Percentiles rank a stretch among this genome's conserved stretches.
phyloP scores from a whole-genome alignment of 1,140 invertebrate species.

The Pantala flavescens region DNA sequence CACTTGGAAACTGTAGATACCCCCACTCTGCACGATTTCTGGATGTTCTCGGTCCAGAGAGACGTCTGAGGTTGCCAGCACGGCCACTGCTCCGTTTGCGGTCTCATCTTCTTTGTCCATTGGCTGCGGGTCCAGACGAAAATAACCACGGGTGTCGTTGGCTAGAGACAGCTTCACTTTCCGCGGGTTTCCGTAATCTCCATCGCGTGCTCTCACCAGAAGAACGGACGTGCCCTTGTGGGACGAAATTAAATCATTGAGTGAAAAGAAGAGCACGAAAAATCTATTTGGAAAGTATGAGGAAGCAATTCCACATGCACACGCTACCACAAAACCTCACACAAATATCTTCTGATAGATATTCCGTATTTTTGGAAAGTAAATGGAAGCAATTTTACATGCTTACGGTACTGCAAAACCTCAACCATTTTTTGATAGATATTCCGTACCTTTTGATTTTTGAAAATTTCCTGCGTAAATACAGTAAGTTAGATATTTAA shows the following conservation, averaged over 20 bases:
- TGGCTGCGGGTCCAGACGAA: slow-evolving; percentile 53
- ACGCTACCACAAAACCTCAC: too few relatives aligned
- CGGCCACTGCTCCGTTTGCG: slow-evolving; percentile 26
- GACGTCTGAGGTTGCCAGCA: slow-evolving; percentile 48
- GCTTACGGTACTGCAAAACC: too few relatives aligned
- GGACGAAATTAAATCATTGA: not conserved
- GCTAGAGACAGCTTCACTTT: slow-evolving; percentile 45
- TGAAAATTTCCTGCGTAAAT: too few relatives aligned
- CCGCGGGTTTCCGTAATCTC: slow-evolving; percentile 60
- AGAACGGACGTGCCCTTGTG: slow-evolving; percentile 45
- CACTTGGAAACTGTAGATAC: slow-evolving; percentile 62
- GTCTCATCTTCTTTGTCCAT: slow-evolving; percentile 39
- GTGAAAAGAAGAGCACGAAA: not conserved
- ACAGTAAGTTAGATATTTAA: too few relatives aligned
- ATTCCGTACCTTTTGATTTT: too few relatives aligned
- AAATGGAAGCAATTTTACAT: too few relatives aligned
- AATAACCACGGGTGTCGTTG: slow-evolving; percentile 53
- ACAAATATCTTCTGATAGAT: too few relatives aligned
- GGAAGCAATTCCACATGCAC: not conserved
- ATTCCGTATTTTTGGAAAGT: too few relatives aligned
- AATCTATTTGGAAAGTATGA: not conserved
- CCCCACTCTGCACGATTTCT: slow-evolving; percentile 59
- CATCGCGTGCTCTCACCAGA: slow-evolving; percentile 59
- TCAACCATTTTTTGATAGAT: too few relatives aligned
- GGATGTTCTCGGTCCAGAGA: slow-evolving; percentile 64